Evolutionary conservation across 1,140 invertebrate genomes (phyloP).

Genomic region (Pseudomyrmex pallidus): DNA sequence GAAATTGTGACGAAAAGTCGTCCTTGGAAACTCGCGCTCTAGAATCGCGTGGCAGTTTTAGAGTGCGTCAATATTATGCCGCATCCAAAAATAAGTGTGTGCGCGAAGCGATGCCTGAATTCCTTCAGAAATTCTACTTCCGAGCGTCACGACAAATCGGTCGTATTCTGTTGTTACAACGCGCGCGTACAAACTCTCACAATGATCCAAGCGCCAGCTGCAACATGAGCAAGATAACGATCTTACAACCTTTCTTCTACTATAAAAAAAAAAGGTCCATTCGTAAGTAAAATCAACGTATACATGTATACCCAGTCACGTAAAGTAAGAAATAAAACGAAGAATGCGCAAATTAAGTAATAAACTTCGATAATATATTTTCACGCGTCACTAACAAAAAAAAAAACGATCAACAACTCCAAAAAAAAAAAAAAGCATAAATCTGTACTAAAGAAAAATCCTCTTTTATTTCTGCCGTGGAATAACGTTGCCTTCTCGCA

Average conservation of each 20-base stretch:
- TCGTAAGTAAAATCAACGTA: neutral
- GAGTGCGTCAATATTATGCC: conserved; percentile 37
- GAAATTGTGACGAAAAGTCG: neutral
- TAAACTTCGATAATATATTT: no score
- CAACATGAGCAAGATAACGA: conserved; percentile 1
- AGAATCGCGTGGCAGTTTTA: conserved; percentile 23
- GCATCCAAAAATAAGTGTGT: conserved; percentile 24
- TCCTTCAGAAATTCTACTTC: conserved; percentile 18
- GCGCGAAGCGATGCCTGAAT: conserved; percentile 6
- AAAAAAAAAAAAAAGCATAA: no score
- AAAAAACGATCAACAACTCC: no score
- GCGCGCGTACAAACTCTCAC: conserved; percentile 2
- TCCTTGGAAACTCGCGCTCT: conserved; percentile 6
- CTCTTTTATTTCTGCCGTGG: no score
- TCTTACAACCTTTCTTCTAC: conserved; percentile 1
- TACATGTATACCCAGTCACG: no score
- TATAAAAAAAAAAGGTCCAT: conserved; percentile 8
- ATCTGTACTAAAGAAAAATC: no score
- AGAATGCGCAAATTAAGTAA: no score
- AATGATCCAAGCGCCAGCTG: conserved; percentile 16
- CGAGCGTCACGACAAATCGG: neutral
- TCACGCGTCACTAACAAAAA: no score
- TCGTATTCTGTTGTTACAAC: conserved; percentile 7
- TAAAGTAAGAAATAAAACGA: no score
- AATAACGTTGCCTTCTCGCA: no score